Evolutionary conservation across 2,888 invertebrate genomes (phyloP).

Genomic region (Eulithis testata): DNA sequence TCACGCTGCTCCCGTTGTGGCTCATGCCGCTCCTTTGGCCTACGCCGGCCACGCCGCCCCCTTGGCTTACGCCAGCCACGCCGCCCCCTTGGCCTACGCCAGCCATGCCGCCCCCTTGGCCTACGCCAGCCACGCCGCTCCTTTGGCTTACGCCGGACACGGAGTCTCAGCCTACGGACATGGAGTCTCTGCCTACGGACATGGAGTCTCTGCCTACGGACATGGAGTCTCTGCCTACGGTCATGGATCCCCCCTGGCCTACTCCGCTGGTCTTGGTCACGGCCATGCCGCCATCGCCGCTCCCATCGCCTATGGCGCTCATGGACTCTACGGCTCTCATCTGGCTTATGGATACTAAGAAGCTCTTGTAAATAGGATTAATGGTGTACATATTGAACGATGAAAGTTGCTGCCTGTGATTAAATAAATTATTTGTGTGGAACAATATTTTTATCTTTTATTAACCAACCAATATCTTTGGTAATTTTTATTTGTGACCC

Average conservation of each 20-base stretch:
- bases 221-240: slow-evolving; percentile 36
- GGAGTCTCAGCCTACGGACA: slow-evolving; percentile 28
- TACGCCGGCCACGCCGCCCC: slow-evolving; percentile 46
- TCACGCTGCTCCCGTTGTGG: slow-evolving; percentile 54
- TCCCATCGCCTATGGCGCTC: slow-evolving; percentile 49
- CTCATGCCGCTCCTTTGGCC: slow-evolving; percentile 51
- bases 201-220: slow-evolving; percentile 39
- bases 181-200: slow-evolving; percentile 39
- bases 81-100: slow-evolving; percentile 51
- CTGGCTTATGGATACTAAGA: slow-evolving; percentile 51
- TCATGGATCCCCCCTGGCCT: slow-evolving; percentile 42
- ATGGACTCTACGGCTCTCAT: slow-evolving; percentile 53
- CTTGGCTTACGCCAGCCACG: slow-evolving; percentile 49
- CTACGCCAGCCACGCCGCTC: slow-evolving; percentile 45
- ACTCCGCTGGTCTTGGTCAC: slow-evolving; percentile 44
- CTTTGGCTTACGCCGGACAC: slow-evolving; percentile 38
- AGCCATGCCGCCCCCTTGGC: slow-evolving; percentile 49
- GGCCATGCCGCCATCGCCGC: slow-evolving; percentile 51
- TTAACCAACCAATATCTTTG: not conserved
- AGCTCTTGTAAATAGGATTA: slow-evolving; percentile 38
- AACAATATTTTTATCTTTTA: slow-evolving; percentile 22
- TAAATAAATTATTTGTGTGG: slow-evolving; percentile 34
- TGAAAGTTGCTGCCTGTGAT: slow-evolving; percentile 52
- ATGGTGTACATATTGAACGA: slow-evolving; percentile 39
- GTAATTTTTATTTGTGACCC: not conserved